These are phyloP conservation scores for Quadroppia sp. DNA, from an alignment of 2,888 invertebrate genomes.

Conservation along the genomic window DNA sequence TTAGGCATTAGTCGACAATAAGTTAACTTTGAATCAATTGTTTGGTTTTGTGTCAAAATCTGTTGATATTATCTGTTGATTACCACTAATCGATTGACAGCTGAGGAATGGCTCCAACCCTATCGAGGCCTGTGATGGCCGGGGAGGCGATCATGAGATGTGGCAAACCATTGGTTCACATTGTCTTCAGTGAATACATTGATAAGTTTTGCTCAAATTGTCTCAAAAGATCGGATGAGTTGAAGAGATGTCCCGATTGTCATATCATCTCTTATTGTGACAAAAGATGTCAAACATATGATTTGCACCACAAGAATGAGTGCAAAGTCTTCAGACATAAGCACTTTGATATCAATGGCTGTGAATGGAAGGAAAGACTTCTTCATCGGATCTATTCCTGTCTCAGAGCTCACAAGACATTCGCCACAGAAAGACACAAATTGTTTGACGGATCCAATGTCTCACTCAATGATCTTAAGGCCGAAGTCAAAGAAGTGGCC, in stretches of 20 bases:
- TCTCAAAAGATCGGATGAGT: neutral
- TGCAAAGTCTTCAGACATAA: neutral
- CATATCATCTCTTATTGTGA: neutral
- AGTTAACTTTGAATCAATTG: too few relatives aligned
- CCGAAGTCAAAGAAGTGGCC: neutral
- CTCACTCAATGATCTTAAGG: neutral
- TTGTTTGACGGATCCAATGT: neutral
- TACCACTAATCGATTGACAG: too few relatives aligned
- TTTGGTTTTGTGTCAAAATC: too few relatives aligned
- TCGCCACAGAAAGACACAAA: neutral
- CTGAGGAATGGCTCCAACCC: too few relatives aligned
- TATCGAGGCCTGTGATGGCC: neutral
- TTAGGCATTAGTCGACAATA: too few relatives aligned
- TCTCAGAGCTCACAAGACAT: neutral
- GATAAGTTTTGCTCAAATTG: neutral
- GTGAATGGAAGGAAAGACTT: neutral
- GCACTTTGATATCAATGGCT: neutral
- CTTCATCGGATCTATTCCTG: neutral
- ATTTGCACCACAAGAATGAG: neutral
- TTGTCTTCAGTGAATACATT: neutral
- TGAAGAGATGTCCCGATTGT: neutral
- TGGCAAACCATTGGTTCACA: neutral
- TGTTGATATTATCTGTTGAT: too few relatives aligned
- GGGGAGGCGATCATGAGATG: neutral
- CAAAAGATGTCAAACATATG: neutral